phyloP scores from a whole-genome alignment of 2,113 vertebrate genomes.

The Erythrolamprus reginae region DNA sequence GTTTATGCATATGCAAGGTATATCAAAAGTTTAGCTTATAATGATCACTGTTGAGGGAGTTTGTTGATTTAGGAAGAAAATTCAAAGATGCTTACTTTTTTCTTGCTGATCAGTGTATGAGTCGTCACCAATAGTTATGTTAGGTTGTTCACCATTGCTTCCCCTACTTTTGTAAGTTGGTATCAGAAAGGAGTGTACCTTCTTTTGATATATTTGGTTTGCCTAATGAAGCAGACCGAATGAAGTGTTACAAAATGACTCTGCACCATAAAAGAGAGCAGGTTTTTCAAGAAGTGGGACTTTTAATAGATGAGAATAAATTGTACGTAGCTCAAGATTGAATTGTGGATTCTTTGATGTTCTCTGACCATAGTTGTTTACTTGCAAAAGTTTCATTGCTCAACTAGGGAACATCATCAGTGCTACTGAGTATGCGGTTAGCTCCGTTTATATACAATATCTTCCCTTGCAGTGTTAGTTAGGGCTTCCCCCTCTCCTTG shows the following conservation, averaged over 20 bases:
- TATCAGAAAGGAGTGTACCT: not conserved
- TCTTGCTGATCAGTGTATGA: not conserved
- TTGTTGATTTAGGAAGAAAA: not conserved
- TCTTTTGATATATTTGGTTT: not conserved
- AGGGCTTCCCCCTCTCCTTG: not conserved
- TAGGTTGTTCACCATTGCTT: not conserved
- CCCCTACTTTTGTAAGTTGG: not conserved
- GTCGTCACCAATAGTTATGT: not conserved
- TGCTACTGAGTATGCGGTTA: not conserved
- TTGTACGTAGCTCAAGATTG: not conserved
- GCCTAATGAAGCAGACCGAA: not conserved
- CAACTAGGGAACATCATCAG: not conserved
- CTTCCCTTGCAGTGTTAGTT: not conserved
- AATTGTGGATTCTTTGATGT: not conserved
- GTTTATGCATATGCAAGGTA: slow-evolving; percentile 31
- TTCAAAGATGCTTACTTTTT: not conserved
- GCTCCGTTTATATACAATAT: not conserved
- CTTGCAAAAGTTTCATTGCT: not conserved
- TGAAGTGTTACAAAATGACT: not conserved
- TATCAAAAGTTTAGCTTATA: slow-evolving; percentile 24
- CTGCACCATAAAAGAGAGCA: not conserved
- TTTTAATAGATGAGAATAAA: not conserved
- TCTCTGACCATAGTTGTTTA: not conserved
- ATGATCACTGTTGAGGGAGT: not conserved
- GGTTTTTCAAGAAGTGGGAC: not conserved